Base-by-base conservation (phyloP, 2,888 invertebrate species). In the Drosophila engyochracea region DNA sequence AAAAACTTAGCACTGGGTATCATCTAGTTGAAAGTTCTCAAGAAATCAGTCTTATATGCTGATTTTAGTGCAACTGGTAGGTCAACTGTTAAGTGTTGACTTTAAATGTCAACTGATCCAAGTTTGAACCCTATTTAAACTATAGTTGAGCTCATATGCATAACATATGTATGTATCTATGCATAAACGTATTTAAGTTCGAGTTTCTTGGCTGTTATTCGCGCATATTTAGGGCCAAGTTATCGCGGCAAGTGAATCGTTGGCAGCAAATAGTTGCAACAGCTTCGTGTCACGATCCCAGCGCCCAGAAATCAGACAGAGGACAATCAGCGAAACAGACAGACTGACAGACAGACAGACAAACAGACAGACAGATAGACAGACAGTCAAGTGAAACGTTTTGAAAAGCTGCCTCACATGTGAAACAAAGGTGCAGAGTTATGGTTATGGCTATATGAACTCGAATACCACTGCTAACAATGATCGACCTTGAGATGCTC, bases 241-340 rank as follows among this genome's bases (percentile, higher is more conserved):
- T 78, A 87, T 77, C 88, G 77, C 79, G 71, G 76, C 80, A 80
- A 72, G 82, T 72, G 72, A 76, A 77, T 77, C 79, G 76, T 61
- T 67, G 63, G 66, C 89, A 58, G 66, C 80, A 87, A 87, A 85
- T 87, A 85, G 85, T 88, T 84, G 83, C 90, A 86, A 86, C 89
- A 86, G 82, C 85, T 74, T 63, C 74, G 75, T 91, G 91, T 91
- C 91, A 91, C 92, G 91, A 91, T 92, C 86, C 76, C 70, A 88
- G 90, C 76, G 76, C 86, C 76, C 80, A 78, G 76, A 84, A 83
- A 81, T 79, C 85, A 77, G 76, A 66, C 62, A 59, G 68, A 16
- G 61, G 58, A 69, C 59, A 70, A 22, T 51, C 49, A 41, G 52
- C 67, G 66, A 58, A 65, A 58, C 51, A 25, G 58, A 44, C 47